phyloP scores from a whole-genome alignment of 1,140 invertebrate species.

The Pinna nobilis region DNA sequence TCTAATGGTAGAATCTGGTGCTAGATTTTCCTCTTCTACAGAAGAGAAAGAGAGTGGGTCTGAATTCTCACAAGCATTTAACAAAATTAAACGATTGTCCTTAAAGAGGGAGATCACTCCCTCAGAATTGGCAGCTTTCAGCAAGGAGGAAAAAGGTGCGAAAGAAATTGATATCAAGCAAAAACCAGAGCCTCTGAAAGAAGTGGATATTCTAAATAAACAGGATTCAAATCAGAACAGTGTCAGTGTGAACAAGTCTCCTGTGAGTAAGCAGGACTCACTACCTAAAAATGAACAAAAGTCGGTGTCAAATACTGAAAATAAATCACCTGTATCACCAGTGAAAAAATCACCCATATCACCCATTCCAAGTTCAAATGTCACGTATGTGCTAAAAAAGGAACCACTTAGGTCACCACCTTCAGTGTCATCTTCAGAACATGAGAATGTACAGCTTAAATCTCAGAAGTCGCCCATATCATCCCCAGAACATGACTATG shows the following conservation, averaged over 20 bases:
- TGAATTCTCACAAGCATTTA: slow-evolving; percentile 55
- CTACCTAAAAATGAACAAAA: background rate
- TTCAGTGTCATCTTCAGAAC: background rate
- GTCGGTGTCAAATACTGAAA: background rate
- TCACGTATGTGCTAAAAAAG: slow-evolving; percentile 52
- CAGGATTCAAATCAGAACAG: background rate
- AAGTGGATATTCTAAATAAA: slow-evolving; percentile 8
- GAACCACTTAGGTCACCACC: slow-evolving; percentile 44
- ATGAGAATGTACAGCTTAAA: slow-evolving; percentile 18
- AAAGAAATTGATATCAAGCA: slow-evolving; percentile 8
- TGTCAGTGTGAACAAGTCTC: background rate
- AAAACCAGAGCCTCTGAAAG: slow-evolving; percentile 9
- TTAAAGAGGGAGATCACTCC: slow-evolving; percentile 18
- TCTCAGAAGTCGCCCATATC: slow-evolving; percentile 6
- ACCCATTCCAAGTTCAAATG: slow-evolving; percentile 12
- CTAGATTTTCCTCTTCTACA: slow-evolving; percentile 3
- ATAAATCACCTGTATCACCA: background rate
- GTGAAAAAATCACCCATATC: slow-evolving; percentile 18
- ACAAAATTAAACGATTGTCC: slow-evolving; percentile 48
- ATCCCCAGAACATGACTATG: slow-evolving; percentile 27
- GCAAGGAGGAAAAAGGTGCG: slow-evolving; percentile 22
- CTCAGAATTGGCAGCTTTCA: background rate
- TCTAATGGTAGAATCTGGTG: slow-evolving; percentile 39
- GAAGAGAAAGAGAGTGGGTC: slow-evolving; percentile 16
- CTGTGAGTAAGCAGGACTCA: background rate